Evolutionary conservation across 2,797 vertebrate species (phyloP).

Genomic region (Enteromius anoplus): DNA sequence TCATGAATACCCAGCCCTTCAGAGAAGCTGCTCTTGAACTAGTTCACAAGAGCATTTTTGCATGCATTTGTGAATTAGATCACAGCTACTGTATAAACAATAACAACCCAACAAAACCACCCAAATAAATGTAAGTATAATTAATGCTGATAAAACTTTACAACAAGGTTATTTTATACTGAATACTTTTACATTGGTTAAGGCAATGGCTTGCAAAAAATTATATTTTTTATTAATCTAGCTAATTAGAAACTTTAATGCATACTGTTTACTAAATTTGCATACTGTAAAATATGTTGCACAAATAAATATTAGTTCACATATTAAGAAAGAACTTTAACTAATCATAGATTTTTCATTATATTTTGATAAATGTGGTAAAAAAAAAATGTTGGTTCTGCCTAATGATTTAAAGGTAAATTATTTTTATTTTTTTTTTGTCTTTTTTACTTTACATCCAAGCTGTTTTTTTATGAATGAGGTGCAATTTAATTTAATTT

Average conservation of each 20-base stretch:
- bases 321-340: not conserved
- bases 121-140: not conserved
- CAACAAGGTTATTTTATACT: not conserved
- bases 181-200: not conserved
- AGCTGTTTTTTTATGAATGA: not conserved
- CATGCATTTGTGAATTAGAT: not conserved
- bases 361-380: not conserved
- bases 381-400: not conserved
- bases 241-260: not conserved
- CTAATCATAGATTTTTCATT: not conserved
- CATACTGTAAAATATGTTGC: too few species aligned
- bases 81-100: not conserved
- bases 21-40: slow-evolving; percentile 54
- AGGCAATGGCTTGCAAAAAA: not conserved
- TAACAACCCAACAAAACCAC: not conserved
- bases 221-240: not conserved
- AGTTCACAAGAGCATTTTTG: not conserved
- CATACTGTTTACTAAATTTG: not conserved
- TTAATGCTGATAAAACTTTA: not conserved
- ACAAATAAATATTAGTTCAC: not conserved
- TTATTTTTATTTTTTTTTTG: too few species aligned
- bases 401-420: not conserved
- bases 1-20: slow-evolving; percentile 45
- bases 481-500: not conserved
- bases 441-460: too few species aligned